A percentile compares a stretch with the other conserved stretches of the same genome.
Conservation (phyloP, 1,140 invertebrate genomes). For the Rhysida immarginata region DNA sequence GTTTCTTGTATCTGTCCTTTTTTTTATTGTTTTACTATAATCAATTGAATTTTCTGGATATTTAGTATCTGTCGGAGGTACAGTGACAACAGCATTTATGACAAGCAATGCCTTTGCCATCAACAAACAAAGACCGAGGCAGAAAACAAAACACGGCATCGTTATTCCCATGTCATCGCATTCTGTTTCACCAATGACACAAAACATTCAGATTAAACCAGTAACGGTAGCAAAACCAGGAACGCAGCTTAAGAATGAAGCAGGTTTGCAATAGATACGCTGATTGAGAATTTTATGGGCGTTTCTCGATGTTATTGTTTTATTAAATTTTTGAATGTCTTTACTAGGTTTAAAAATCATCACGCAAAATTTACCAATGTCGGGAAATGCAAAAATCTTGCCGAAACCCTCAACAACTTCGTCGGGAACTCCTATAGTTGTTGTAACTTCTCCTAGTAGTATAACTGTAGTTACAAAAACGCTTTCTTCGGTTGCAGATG, state of each 20-base stretch:
- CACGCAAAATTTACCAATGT: slow-evolving; percentile 22
- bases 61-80: not conserved
- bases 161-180: not conserved
- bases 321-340: not conserved
- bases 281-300: not conserved
- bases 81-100: not conserved
- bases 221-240: not conserved
- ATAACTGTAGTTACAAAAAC: slow-evolving; percentile 19
- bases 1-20: too few species aligned
- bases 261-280: not conserved
- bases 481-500: not conserved
- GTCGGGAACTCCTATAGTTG: slow-evolving; percentile 24
- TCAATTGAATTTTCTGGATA: not conserved
- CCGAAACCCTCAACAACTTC: slow-evolving; percentile 22
- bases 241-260: slow-evolving; percentile 3
- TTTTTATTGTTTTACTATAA: too few species aligned
- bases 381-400: slow-evolving; percentile 24
- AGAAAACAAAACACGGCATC: not conserved
- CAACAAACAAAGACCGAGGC: not conserved
- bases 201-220: slow-evolving; percentile 1
- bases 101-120: not conserved
- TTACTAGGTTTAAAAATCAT: slow-evolving; percentile 30
- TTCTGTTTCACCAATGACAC: not conserved
- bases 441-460: slow-evolving; percentile 9
- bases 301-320: not conserved